phyloP scores from a whole-genome alignment of 1,140 invertebrate species.

The Saccostrea glomerata region DNA sequence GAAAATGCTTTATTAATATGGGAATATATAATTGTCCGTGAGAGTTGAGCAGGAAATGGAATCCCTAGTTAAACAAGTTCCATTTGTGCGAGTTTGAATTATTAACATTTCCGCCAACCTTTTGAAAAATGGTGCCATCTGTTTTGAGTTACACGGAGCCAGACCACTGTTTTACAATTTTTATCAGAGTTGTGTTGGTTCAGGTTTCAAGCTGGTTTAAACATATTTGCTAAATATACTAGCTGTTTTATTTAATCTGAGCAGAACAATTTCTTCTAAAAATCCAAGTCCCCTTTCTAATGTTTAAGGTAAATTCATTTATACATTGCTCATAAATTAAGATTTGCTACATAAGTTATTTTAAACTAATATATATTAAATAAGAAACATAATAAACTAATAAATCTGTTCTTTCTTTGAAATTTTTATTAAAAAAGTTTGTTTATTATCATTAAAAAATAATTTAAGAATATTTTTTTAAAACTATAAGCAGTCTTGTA shows the following conservation, averaged over 20 bases:
- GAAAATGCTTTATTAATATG: constrained; percentile 15
- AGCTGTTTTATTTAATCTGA: no score
- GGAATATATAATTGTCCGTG: not conserved
- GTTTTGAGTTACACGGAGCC: not conserved
- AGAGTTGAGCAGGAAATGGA: not conserved
- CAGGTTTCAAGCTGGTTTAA: constrained; percentile 13
- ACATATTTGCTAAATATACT: not conserved
- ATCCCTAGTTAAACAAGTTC: not conserved
- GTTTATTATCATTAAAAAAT: no score
- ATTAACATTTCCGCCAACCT: constrained; percentile 10
- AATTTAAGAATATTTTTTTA: no score
- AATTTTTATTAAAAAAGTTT: no score
- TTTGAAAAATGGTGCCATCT: constrained; percentile 1
- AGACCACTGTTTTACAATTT: not conserved
- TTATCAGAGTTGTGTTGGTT: not conserved
- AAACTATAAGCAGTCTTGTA: no score
- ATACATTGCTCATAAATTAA: no score
- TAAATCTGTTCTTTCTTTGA: no score
- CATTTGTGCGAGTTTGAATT: constrained; percentile 23
- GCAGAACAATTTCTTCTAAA: no score
- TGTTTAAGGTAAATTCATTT: no score
- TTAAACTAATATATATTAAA: not conserved
- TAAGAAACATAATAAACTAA: not conserved
- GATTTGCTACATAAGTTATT: not conserved
- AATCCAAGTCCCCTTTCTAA: no score